Conservation (phyloP, 2,113 vertebrate genomes). For the Sylvilagus bachmani region DNA sequence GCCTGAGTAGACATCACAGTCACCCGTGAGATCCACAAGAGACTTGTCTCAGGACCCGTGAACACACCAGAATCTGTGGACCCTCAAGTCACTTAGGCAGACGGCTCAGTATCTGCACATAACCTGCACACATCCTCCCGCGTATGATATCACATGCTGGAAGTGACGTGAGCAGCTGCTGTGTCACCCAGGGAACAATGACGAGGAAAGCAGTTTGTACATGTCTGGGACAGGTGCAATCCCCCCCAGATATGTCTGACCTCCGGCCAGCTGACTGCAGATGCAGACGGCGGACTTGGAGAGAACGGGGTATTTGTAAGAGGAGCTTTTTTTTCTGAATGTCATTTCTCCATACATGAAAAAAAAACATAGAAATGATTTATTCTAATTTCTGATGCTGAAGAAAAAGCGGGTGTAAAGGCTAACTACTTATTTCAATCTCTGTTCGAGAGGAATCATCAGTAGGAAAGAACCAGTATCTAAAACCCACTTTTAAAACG, state of each 20-base stretch:
- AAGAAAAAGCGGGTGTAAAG: neutral
- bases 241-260: neutral
- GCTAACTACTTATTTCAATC: neutral
- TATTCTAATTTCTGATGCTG: neutral
- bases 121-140: neutral
- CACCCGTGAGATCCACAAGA: too few species aligned
- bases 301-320: neutral
- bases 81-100: neutral
- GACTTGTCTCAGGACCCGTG: neutral
- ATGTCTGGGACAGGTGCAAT: neutral
- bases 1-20: neutral
- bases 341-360: neutral
- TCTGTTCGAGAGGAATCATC: neutral
- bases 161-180: too few species aligned
- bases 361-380: neutral
- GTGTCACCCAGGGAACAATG: neutral
- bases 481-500: neutral
- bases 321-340: neutral
- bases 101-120: neutral
- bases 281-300: neutral
- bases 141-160: too few species aligned
- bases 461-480: neutral
- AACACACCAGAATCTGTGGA: neutral
- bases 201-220: neutral
- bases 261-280: neutral